Evolutionary conservation across 2,888 invertebrate species (phyloP), one percentile per base, ranked within the genome.

Genomic region (Selenia dentaria): DNA sequence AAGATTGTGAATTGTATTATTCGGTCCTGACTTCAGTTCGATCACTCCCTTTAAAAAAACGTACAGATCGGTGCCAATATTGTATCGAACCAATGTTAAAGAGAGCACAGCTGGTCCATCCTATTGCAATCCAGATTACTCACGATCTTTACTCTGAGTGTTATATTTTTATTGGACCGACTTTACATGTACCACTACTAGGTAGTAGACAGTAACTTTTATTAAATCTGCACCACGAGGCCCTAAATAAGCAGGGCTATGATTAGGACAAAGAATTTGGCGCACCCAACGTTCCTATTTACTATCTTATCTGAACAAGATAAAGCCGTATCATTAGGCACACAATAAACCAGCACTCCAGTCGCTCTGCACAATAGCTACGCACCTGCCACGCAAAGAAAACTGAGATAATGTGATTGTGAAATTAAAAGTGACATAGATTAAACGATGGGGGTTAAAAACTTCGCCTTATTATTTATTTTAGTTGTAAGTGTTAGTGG

Each of bases 221-320:
- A n/a, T n/a, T n/a, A n/a, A 16, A 16, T 16, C 16, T 16, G 16
- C 4, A 16, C 16, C 16, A 16, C 16, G 16, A 45, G 48, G 47
- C 52, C 65, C 54, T 59, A 64, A 66, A 65, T 59, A 64, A 55
- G 62, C 53, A 74, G 75, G 71, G 70, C 75, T 68, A 49, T 63
- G 83, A 83, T 88, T 79, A 84, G 80, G 76, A 85, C 87, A 85
- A 87, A 88, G 86, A 89, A 89, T 90, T 89, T 87, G 89, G 90
- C 89, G 83, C 90, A 83, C 88, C 89, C 76, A 85, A 74, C 82
- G 86, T 73, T 79, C 85, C 83, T 86, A 83, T 87, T 88, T 79
- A 62, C 71, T 88, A 89, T 89, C 89, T 88, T 89, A 90, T 80
- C 79, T 79, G 59, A 52, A 56, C 56, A 62, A 74, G 89, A 89